Conservation (phyloP, 2,888 invertebrate species). For the Eueremaeus valkanovi region DNA sequence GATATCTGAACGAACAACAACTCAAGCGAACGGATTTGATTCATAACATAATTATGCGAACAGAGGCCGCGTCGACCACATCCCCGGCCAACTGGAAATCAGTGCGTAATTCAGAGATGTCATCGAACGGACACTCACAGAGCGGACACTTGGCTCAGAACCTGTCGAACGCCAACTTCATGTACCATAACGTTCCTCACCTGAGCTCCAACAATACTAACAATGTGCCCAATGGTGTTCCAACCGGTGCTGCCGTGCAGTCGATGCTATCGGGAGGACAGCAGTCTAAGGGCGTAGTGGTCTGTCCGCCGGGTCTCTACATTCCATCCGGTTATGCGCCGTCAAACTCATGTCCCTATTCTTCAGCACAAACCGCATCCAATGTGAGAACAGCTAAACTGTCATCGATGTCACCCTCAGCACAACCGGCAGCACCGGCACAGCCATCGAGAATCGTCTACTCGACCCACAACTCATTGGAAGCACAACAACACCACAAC, state of each 20-base stretch:
- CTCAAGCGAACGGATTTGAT: constrained; percentile 86
- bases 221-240: constrained; percentile 15
- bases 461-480: constrained; percentile 32
- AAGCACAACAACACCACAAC: constrained; percentile 31
- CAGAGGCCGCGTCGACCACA: constrained; percentile 50
- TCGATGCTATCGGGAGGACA: constrained; percentile 27
- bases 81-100: constrained; percentile 42
- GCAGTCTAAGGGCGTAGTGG: constrained; percentile 41
- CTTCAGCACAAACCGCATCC: constrained; percentile 29
- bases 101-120: constrained; percentile 46
- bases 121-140: constrained; percentile 41
- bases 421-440: constrained; percentile 36
- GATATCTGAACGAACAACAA: constrained; percentile 82
- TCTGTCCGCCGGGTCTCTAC: constrained; percentile 46
- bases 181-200: constrained; percentile 34
- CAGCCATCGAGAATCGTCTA: constrained; percentile 41
- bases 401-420: constrained; percentile 36
- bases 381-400: constrained; percentile 26
- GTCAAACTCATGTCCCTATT: constrained; percentile 39
- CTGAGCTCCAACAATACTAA: constrained; percentile 25
- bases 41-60: constrained; percentile 81
- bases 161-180: background rate
- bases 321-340: constrained; percentile 44
- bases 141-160: no score
- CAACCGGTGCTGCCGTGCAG: constrained; percentile 32